A percentile compares a stretch with the other conserved stretches of the same genome.
Conservation (phyloP, 1,140 invertebrate genomes). For the Drosophila hydei region DNA sequence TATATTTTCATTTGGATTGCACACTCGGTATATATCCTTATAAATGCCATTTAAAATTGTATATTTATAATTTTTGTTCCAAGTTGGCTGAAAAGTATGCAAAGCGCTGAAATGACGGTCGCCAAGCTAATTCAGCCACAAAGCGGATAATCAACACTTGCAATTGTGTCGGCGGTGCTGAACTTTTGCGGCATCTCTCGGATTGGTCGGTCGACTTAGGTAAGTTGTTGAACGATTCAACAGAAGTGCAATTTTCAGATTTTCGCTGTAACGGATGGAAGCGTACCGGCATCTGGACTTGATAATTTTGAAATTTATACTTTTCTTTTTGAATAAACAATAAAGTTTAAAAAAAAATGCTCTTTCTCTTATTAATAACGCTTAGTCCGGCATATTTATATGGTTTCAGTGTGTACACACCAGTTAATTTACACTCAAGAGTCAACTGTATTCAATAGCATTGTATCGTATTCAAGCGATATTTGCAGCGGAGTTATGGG, state of each 20-base stretch:
- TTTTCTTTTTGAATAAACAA: neutral
- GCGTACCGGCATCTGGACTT: neutral
- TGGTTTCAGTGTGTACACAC: neutral
- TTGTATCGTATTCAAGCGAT: neutral
- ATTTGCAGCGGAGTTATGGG: too few relatives aligned
- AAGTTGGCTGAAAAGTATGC: conserved; percentile 77
- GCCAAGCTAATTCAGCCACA: conserved; percentile 57
- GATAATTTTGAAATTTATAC: neutral
- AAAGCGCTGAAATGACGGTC: conserved; percentile 65
- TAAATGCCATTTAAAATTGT: conserved; percentile 52
- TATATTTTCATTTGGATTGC: conserved; percentile 54
- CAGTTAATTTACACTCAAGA: too few relatives aligned
- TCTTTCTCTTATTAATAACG: neutral
- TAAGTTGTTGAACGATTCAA: conserved; percentile 58
- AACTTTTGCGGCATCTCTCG: conserved; percentile 1
- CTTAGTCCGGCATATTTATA: neutral
- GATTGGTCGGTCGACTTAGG: conserved; percentile 21
- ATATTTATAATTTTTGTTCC: conserved; percentile 78
- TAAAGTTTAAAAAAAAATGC: neutral
- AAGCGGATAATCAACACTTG: conserved; percentile 38
- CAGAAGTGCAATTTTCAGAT: conserved; percentile 53
- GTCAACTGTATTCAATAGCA: neutral
- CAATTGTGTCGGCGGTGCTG: conserved; percentile 16
- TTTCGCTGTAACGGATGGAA: neutral
- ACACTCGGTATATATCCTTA: conserved; percentile 26